Conservation (phyloP, 2,888 invertebrate species). For the Cyclophora albipunctata region DNA sequence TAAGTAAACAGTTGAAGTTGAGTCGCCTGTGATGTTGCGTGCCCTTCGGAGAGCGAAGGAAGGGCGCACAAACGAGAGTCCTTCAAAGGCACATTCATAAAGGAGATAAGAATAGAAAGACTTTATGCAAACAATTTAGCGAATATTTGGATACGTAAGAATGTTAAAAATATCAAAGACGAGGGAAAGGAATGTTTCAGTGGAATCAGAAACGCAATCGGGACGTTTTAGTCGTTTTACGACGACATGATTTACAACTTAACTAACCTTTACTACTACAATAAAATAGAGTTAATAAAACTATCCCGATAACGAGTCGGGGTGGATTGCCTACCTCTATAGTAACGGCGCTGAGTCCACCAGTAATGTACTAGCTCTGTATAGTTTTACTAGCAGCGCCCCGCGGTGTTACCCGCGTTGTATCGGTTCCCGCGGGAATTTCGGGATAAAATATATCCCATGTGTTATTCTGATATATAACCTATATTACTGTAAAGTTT, state of each 20-base stretch:
- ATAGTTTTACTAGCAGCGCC: too few species aligned
- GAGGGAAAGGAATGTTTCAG: conserved; percentile 1
- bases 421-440: too few species aligned
- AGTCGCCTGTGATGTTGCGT: conserved; percentile 19
- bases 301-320: not conserved
- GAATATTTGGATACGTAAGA: conserved; percentile 21
- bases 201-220: conserved; percentile 1
- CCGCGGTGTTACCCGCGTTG: too few species aligned
- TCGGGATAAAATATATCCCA: too few species aligned
- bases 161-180: conserved; percentile 18
- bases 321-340: too few species aligned
- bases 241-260: conserved; percentile 9
- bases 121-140: conserved; percentile 36
- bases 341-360: too few species aligned
- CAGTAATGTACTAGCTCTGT: too few species aligned
- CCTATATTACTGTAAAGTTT: too few species aligned
- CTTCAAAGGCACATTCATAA: conserved; percentile 30
- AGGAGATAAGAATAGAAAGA: conserved; percentile 36
- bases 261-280: conserved; percentile 10
- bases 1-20: conserved; percentile 19
- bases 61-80: conserved; percentile 30
- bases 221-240: conserved; percentile 7
- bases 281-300: not conserved
- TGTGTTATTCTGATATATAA: too few species aligned
- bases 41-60: conserved; percentile 27